Base-by-base conservation (phyloP, 2,113 vertebrate genomes). In the Triplophysa tibetana region DNA sequence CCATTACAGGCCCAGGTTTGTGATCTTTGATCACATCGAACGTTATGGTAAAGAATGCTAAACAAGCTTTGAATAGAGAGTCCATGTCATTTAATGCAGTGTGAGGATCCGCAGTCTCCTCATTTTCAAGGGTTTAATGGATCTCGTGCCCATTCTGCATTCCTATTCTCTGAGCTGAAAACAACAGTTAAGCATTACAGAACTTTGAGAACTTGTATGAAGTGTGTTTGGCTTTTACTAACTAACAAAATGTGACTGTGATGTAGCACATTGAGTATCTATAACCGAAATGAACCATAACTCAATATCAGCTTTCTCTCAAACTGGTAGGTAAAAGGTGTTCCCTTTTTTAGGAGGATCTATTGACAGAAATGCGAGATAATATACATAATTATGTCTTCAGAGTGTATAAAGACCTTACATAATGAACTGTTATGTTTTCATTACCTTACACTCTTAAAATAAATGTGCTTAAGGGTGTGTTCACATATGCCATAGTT, bases 191-290 rank as follows among this genome's bases (percentile, higher is more conserved):
- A 58, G 33, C 56, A 33, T 9, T 10, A 33, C 74, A 29, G 54
- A 74, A 29, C 38, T 78, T 78, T 70, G 43, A 65, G 41, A n/a
- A 43, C 23, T 65, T 65, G 52, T 76, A 52, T 61, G 56, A 56
- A 60, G 54, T 58, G 33, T 58, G 24, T 45, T 29, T 62, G 73
- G 41, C 73, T 75, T 63, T 23, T 50, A 26, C 56, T 61, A 11
- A 62, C 3, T 17, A 50, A 50, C 45, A 38, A 38, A 65, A 65
- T 65, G 62, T 48, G 33, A 38, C 19, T 16, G 10, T 9, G 43
- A 23, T 76, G n/a, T 58, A 41, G 45, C 43, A 38, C 74, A 48
- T n/a, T 64, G 43, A 23, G 5, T 26, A n/a, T 75, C 10, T 50
- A 29, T 29, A 26, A 62, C 48, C 8, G 50, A 14, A 2, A 19